These are phyloP conservation scores for Allobates femoralis DNA, from an alignment of 2,797 vertebrate genomes.

Conservation along the genomic window DNA sequence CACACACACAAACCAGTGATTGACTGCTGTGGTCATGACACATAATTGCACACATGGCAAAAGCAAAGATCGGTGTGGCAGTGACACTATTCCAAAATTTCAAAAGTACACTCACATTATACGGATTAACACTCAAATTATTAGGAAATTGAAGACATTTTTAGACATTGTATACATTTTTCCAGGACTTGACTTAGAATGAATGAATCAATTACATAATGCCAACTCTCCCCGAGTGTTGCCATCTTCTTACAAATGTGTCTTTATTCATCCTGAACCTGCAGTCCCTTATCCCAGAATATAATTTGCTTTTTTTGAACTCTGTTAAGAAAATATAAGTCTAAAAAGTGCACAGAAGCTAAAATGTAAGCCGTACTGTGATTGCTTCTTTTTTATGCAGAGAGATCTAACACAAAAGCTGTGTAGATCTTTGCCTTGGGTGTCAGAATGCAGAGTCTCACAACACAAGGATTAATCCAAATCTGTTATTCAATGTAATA, in stretches of 20 bases:
- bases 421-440: conserved; percentile 16
- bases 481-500: conserved; percentile 38
- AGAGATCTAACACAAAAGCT: conserved; percentile 2
- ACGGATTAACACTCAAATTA: neutral
- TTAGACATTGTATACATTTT: neutral
- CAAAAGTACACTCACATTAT: too few relatives aligned
- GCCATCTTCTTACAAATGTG: neutral
- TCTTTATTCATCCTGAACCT: neutral
- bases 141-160: neutral
- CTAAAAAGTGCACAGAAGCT: neutral
- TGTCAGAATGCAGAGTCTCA: neutral
- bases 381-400: neutral
- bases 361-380: conserved; percentile 1
- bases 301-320: neutral
- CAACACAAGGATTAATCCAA: neutral
- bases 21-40: too few relatives aligned
- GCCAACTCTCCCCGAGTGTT: neutral
- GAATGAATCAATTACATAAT: neutral
- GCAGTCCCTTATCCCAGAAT: neutral
- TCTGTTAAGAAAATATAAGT: neutral
- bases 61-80: too few relatives aligned
- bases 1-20: too few relatives aligned
- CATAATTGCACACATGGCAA: too few relatives aligned
- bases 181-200: neutral
- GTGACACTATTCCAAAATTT: too few relatives aligned